Evolutionary conservation across 1,140 invertebrate species (phyloP).

Genomic region (Limonius californicus): DNA sequence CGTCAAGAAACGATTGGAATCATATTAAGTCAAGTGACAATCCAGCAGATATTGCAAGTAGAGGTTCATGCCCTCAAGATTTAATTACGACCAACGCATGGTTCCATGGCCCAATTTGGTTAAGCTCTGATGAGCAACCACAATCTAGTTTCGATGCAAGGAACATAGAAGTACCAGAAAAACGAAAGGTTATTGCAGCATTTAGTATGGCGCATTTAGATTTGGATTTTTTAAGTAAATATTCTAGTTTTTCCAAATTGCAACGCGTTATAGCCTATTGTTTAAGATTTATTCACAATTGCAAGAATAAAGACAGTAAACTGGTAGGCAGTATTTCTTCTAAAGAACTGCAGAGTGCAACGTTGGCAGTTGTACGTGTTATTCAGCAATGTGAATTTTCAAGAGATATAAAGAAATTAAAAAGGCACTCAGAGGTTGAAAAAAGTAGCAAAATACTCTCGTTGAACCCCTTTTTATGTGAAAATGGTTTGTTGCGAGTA

Average conservation of each 20-base stretch:
- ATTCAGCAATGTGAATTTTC: not conserved
- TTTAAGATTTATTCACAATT: no score
- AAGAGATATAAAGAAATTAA: not conserved
- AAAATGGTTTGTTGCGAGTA: no score
- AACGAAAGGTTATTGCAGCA: no score
- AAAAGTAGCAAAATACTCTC: not conserved
- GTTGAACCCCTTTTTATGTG: constrained; percentile 10
- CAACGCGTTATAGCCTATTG: no score
- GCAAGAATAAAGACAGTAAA: no score
- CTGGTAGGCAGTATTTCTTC: no score
- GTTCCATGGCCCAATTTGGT: constrained; percentile 14
- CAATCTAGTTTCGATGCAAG: no score
- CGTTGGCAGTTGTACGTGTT: not conserved
- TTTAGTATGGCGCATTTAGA: no score
- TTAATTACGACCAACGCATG: not conserved
- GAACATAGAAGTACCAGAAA: no score
- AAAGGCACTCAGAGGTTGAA: constrained; percentile 8
- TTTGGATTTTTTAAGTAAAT: no score
- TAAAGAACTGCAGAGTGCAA: not conserved
- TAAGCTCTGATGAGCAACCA: not conserved
- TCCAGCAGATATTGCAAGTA: constrained; percentile 35
- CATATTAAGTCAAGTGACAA: constrained; percentile 39
- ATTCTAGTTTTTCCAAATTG: no score
- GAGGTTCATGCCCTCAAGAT: constrained; percentile 9
- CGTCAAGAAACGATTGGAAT: constrained; percentile 29